Base-by-base conservation (phyloP, 1,140 invertebrate species). In the Chironomus tepperi region DNA sequence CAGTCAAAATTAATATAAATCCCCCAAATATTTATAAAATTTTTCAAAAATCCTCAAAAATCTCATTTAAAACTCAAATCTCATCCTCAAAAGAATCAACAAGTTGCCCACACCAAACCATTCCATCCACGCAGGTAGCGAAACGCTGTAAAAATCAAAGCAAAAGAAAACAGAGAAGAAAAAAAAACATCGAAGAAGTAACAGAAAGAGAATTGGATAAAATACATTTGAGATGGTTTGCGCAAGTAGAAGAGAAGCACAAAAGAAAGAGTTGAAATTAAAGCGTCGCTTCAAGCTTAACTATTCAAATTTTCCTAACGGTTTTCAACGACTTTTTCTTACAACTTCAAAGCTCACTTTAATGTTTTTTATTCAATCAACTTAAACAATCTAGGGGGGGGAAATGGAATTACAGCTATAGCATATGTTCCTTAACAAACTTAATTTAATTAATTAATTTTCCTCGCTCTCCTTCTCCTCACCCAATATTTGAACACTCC, bases 401-500 rank as follows among this genome's bases (percentile, higher is more conserved):
- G 12, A 57, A n/a, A 57, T 57, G 15, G 47, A 57, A 57, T 57
- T 57, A n/a, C 47, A 57, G 12, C n/a, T 57, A 43, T 43, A 57
- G 15, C 15, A 47, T 10, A 8, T 47, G 43, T 10, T 47, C 15
- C 47, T 57, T 57, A 57, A 57, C 47, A 10, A 57, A 57, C 47
- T 57, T 57, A 57, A 57, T 1, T 57, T n/a, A 57, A n/a, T 15
- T 57, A 12, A n/a, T 57, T 57, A 57, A 57, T 57, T 57, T 47
- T 47, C 43, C 43, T 57, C 47, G n/a, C n/a, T 57, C 47, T 57
- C 47, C 75, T 86, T 34, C 24, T 34, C 86, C 77, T 87, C 86
- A 8, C 86, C 87, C 16, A 88, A 79, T 75, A 88, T 87, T 79
- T 88, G 85, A 43, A 88, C 84, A 78, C 87, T 88, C 76, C 86